These are phyloP conservation scores for Himalopsyche phryganea DNA, from an alignment of 1,140 invertebrate genomes.

Conservation along the genomic window DNA sequence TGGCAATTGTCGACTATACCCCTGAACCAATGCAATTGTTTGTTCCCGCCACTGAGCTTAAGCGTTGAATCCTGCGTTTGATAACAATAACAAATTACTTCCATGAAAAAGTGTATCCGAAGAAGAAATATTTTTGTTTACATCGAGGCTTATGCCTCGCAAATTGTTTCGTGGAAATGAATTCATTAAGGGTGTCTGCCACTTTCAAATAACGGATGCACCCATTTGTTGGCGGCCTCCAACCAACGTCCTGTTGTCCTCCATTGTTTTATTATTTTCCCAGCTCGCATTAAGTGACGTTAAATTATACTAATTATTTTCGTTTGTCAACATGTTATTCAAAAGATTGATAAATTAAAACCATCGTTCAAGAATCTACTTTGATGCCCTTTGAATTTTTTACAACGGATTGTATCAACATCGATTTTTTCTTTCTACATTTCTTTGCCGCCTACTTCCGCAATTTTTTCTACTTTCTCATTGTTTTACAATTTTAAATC, in stretches of 20 bases:
- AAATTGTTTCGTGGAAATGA: conserved; percentile 29
- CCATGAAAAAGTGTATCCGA: background rate
- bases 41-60: background rate
- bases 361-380: no score
- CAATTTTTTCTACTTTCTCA: no score
- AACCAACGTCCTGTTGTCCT: background rate
- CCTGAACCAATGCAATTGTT: background rate
- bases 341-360: no score
- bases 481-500: no score
- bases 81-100: conserved; percentile 18
- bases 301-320: background rate
- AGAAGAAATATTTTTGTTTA: conserved; percentile 20
- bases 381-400: no score
- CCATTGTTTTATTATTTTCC: background rate
- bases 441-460: no score
- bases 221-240: conserved; percentile 3
- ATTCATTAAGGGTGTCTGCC: conserved; percentile 20
- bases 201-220: conserved; percentile 8
- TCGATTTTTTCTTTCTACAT: no score
- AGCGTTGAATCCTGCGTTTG: conserved; percentile 5
- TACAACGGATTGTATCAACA: no score
- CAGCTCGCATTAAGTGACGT: background rate
- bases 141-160: conserved; percentile 14
- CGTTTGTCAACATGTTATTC: no score
- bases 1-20: no score